These are phyloP conservation scores for Tetrapedia diversipes DNA, from an alignment of 2,888 invertebrate species.

Conservation along the genomic window DNA sequence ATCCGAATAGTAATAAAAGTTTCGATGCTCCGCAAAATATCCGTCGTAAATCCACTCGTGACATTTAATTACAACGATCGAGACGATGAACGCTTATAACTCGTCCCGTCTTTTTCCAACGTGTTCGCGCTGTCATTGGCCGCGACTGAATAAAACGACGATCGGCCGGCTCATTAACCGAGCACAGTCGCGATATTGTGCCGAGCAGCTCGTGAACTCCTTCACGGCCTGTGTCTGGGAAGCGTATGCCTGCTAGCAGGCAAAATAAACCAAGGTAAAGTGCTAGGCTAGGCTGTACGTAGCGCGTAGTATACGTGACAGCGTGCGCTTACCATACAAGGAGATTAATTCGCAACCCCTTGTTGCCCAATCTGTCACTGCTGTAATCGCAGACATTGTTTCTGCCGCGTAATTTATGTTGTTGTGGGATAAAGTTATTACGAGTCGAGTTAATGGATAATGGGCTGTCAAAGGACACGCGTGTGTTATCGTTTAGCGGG, in stretches of 20 bases:
- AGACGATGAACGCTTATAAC: conserved; percentile 31
- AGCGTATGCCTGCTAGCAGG: conserved; percentile 38
- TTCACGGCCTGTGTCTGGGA: conserved; percentile 26
- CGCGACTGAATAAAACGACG: conserved; percentile 71
- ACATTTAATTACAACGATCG: conserved; percentile 57
- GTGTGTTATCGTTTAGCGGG: background rate
- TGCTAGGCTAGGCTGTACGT: background rate
- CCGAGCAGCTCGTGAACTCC: conserved; percentile 18
- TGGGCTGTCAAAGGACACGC: background rate
- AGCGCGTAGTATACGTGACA: conserved; percentile 22
- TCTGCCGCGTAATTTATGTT: conserved; percentile 51
- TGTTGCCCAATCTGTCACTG: conserved; percentile 44
- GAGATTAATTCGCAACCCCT: conserved; percentile 57
- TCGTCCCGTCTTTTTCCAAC: conserved; percentile 32
- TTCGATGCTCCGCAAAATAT: background rate
- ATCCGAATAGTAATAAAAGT: conserved; percentile 3
- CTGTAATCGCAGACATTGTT: conserved; percentile 54
- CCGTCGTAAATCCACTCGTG: conserved; percentile 14
- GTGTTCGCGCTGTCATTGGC: conserved; percentile 51
- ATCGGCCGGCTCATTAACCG: conserved; percentile 74
- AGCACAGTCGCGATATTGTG: conserved; percentile 68
- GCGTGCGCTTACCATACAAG: conserved; percentile 47
- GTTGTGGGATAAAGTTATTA: conserved; percentile 23
- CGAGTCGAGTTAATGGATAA: conserved; percentile 22
- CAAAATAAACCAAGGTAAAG: conserved; percentile 65